Conservation (phyloP, 2,888 invertebrate genomes). For the Agrotis ipsilon region DNA sequence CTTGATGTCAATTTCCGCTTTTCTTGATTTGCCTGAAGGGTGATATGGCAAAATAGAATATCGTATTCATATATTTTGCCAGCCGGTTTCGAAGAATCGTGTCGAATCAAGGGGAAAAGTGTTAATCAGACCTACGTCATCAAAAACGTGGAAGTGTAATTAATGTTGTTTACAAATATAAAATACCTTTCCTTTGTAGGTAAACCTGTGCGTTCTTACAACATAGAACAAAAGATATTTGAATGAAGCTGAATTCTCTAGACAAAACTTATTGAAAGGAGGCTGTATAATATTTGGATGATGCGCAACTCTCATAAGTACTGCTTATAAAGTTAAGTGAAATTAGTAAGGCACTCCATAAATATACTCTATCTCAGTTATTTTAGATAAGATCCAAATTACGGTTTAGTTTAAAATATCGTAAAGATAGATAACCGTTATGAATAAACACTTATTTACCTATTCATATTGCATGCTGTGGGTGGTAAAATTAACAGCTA, state of each 20-base stretch:
- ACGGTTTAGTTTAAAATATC: conserved; percentile 34
- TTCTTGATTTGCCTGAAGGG: background rate
- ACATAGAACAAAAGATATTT: background rate
- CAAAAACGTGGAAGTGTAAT: no score
- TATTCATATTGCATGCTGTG: background rate
- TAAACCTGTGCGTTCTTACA: background rate
- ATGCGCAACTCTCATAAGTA: background rate
- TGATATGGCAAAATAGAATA: background rate
- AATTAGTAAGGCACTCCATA: conserved; percentile 23
- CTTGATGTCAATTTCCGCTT: conserved; percentile 3
- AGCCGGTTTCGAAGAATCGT: background rate
- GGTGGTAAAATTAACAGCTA: conserved; percentile 8
- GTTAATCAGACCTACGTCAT: background rate
- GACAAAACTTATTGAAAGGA: no score
- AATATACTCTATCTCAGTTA: conserved; percentile 32
- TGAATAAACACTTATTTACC: conserved; percentile 22
- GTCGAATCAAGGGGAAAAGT: background rate
- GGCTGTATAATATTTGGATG: background rate
- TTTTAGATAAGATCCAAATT: conserved; percentile 38
- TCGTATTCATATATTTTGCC: background rate
- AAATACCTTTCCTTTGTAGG: background rate
- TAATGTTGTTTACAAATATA: conserved; percentile 7
- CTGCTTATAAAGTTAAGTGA: conserved; percentile 4
- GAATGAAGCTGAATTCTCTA: background rate
- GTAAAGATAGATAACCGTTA: conserved; percentile 6